These are phyloP conservation scores for Drosophila rhopaloa DNA, from an alignment of 1,140 invertebrate genomes.

Conservation along the genomic window DNA sequence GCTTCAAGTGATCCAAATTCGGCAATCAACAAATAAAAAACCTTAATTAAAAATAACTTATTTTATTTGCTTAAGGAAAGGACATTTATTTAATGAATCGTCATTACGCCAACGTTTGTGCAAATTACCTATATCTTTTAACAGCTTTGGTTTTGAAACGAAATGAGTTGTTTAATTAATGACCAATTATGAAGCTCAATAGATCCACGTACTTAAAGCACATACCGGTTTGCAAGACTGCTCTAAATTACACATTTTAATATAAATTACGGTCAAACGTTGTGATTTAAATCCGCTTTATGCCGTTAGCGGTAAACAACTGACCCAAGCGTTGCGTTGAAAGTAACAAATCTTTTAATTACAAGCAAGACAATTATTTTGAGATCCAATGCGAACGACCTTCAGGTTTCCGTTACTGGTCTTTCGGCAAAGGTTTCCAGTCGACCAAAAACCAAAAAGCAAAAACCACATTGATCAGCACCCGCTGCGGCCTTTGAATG, in stretches of 20 bases:
- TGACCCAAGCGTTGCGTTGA: constrained; percentile 61
- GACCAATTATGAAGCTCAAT: constrained; percentile 38
- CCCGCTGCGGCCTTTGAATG: constrained; percentile 30
- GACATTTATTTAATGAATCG: background rate
- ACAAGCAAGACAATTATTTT: constrained; percentile 73
- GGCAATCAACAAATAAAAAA: background rate
- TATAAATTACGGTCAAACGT: constrained; percentile 58
- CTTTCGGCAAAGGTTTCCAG: constrained; percentile 30
- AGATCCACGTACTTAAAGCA: constrained; percentile 34
- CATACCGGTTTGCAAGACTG: constrained; percentile 50
- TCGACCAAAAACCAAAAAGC: constrained; percentile 18
- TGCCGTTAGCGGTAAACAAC: constrained; percentile 14
- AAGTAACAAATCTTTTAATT: constrained; percentile 77
- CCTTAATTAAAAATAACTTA: too few relatives aligned
- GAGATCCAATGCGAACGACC: constrained; percentile 66
- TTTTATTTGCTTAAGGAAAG: constrained; percentile 9
- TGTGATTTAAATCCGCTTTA: constrained; percentile 40
- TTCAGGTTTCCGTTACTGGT: constrained; percentile 57
- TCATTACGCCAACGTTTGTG: background rate
- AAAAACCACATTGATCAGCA: constrained; percentile 28
- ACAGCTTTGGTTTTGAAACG: constrained; percentile 19
- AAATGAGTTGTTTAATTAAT: constrained; percentile 18
- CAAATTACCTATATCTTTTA: background rate
- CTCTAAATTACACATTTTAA: constrained; percentile 67
- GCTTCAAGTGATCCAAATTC: too few relatives aligned